Percentiles rank a stretch among this genome's conserved stretches.
phyloP scores from a whole-genome alignment of 2,113 vertebrate species.

The Leptobrachium ailaonicum region DNA sequence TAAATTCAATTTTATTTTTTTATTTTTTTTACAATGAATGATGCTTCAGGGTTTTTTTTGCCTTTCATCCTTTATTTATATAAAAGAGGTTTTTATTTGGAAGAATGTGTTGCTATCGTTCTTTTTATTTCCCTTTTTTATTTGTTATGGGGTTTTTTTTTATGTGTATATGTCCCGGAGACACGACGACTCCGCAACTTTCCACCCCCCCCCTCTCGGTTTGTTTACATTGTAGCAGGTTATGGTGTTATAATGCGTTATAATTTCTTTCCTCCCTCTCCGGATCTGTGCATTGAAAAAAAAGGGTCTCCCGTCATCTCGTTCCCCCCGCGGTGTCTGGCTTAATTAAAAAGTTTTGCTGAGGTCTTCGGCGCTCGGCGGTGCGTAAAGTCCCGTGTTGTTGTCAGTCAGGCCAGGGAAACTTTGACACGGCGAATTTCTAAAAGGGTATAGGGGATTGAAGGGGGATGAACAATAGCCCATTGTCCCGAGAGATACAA shows the following conservation, averaged over 20 bases:
- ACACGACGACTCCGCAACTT: conserved; percentile 50
- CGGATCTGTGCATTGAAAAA: conserved; percentile 57
- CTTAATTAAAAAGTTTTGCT: conserved; percentile 67
- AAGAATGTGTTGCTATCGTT: too few species aligned
- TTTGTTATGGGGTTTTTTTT: too few species aligned
- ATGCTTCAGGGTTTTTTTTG: background rate
- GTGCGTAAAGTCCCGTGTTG: conserved; percentile 82
- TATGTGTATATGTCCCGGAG: too few species aligned
- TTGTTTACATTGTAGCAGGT: conserved; percentile 64
- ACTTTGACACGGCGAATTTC: conserved; percentile 87
- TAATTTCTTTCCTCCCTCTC: conserved; percentile 27
- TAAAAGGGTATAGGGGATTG: conserved; percentile 67
- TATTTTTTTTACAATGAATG: conserved; percentile 14
- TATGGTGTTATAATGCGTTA: conserved; percentile 53
- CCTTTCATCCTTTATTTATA: conserved; percentile 7
- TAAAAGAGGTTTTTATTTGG: too few species aligned
- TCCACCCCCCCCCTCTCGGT: conserved; percentile 40
- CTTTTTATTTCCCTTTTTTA: too few species aligned
- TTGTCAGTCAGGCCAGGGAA: conserved; percentile 88
- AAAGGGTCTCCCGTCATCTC: conserved; percentile 51
- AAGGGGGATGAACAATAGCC: conserved; percentile 81
- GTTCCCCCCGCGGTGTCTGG: conserved; percentile 60
- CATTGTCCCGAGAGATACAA: conserved; percentile 82
- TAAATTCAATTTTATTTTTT: background rate
- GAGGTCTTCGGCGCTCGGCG: conserved; percentile 60